Conservation (phyloP, 2,888 invertebrate genomes). For the Pedicia rivosa region DNA sequence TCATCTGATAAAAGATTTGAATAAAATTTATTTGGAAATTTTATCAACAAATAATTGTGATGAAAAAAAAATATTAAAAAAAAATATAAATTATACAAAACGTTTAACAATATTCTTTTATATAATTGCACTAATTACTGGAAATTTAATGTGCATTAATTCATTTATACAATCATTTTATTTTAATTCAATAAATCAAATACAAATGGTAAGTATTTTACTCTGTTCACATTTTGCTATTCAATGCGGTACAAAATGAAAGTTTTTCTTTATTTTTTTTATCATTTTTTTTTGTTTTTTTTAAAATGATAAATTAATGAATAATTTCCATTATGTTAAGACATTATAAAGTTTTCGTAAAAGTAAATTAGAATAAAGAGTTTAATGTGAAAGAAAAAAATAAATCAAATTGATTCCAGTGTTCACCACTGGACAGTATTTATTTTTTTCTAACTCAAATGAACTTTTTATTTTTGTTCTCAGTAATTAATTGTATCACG, state of each 20-base stretch:
- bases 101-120: slow-evolving; percentile 6
- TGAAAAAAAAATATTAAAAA: slow-evolving; percentile 1
- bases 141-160: slow-evolving; percentile 8
- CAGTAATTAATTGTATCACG: too few species aligned
- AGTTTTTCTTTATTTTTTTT: too few species aligned
- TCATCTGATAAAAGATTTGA: slow-evolving; percentile 2
- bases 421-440: too few species aligned
- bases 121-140: slow-evolving; percentile 6
- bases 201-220: background rate
- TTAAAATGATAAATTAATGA: background rate
- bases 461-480: too few species aligned
- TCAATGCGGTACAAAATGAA: too few species aligned
- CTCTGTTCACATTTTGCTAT: too few species aligned
- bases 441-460: too few species aligned
- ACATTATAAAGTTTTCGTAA: too few species aligned
- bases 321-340: background rate
- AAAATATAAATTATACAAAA: slow-evolving; percentile 5
- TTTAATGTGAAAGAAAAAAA: too few species aligned
- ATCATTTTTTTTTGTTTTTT: too few species aligned
- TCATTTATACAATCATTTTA: slow-evolving; percentile 5
- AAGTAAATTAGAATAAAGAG: too few species aligned
- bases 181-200: background rate
- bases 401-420: too few species aligned
- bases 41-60: background rate
- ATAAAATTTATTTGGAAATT: background rate